Evolutionary conservation across 2,797 vertebrate species (phyloP), one percentile per base, ranked within the genome.

Genomic region (Brotula barbata): DNA sequence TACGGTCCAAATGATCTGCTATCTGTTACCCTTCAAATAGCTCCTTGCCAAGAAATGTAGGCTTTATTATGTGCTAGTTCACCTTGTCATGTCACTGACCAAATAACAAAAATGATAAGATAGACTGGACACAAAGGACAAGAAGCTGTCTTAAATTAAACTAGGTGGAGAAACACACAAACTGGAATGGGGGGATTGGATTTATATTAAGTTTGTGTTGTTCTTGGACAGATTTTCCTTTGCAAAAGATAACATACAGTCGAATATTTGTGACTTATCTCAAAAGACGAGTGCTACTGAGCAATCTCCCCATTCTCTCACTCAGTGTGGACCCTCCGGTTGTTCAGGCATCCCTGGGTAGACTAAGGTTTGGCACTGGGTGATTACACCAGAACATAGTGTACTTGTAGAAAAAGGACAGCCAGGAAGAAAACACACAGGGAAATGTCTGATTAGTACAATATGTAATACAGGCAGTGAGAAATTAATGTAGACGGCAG

Each of bases 361-460:
- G 68, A 75, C 55, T 72, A 52, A 49, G 64, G 68, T 86, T 89
- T 88, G 88, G 87, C 88, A 87, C 86, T 70, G 64, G 54, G 78
- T 77, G 74, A 64, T 58, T 49, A 77, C 69, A 73, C 58, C 64
- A 51, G 53, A 53, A 71, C 16, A 58, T 3, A 34, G 64, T 58
- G 76, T 51, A 48, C 39, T 63, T 45, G 25, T 47, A 58, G 44
- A 66, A 64, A 9, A 51, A 63, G 33, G 11, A 68, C 7, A 7
- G 40, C 42, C 59, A 48, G 33, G 58, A 47, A 48, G 31, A 63
- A 13, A 54, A 64, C 46, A 58, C 1, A n/a, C 40, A 33, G 43
- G 54, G 55, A 63, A 53, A 46, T 20, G 44, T 74, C 28, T 52
- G 47, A 59, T 28, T 34, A 58, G 74, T 58, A 60, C 43, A 48